These are phyloP conservation scores for Lithophane semibrunnea DNA, from an alignment of 2,888 invertebrate species.

Conservation along the genomic window DNA sequence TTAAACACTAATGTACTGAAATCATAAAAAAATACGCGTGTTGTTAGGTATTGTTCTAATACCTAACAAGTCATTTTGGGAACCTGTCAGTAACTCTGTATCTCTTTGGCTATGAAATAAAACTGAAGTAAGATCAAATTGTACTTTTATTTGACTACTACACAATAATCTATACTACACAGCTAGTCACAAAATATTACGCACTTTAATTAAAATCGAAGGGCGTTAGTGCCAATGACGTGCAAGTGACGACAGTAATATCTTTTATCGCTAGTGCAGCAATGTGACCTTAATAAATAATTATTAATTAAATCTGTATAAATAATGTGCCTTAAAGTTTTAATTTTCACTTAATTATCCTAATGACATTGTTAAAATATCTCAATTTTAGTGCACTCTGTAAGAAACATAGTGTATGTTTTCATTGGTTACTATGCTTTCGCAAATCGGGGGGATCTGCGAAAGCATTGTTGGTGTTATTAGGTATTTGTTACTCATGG, in stretches of 20 bases:
- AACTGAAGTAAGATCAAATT: conserved; percentile 28
- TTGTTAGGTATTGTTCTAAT: background rate
- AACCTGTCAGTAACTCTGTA: background rate
- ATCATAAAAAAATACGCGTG: background rate
- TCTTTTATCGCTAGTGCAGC: conserved; percentile 5
- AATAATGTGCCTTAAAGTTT: background rate
- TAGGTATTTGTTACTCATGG: background rate
- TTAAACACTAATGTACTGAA: background rate
- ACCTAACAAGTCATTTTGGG: background rate
- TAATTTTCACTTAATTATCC: background rate
- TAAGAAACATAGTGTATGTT: background rate
- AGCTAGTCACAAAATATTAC: background rate
- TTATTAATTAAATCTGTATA: background rate
- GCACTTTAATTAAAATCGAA: background rate
- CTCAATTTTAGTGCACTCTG: background rate
- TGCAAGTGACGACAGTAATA: background rate
- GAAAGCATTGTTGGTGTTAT: too few relatives aligned
- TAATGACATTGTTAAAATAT: background rate
- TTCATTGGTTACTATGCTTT: background rate
- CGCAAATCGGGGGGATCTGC: background rate
- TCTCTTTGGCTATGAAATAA: conserved; percentile 49
- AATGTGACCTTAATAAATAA: conserved; percentile 9
- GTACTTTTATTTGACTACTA: conserved; percentile 36
- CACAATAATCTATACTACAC: background rate
- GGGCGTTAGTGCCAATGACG: background rate